phyloP scores from a whole-genome alignment of 2,113 vertebrate genomes.

The Corythoichthys haematopterus region DNA sequence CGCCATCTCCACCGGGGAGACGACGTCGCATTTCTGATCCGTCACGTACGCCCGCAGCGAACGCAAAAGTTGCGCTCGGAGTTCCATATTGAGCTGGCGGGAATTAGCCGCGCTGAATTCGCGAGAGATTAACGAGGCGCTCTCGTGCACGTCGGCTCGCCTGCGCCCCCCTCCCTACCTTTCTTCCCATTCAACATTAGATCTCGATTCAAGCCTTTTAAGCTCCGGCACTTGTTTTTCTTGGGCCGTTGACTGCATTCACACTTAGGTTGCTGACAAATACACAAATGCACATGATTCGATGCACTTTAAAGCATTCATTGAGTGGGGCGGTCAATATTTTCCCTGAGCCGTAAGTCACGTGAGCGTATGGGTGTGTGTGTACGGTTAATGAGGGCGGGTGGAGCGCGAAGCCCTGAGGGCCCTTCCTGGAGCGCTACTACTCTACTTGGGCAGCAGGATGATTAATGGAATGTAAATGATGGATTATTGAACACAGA shows the following conservation, averaged over 20 bases:
- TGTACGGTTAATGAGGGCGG: slow-evolving; percentile 40
- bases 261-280: slow-evolving; percentile 31
- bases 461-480: slow-evolving; percentile 68
- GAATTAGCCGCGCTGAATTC: slow-evolving; percentile 27
- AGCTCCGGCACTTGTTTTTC: slow-evolving; percentile 1
- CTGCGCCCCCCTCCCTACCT: slow-evolving; percentile 45
- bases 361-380: slow-evolving; percentile 10
- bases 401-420: slow-evolving; percentile 27
- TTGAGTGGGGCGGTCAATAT: slow-evolving; percentile 49
- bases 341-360: slow-evolving; percentile 46
- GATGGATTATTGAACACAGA: slow-evolving; percentile 65
- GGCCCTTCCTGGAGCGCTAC: slow-evolving; percentile 45
- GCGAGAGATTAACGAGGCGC: slow-evolving; percentile 17
- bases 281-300: slow-evolving; percentile 38
- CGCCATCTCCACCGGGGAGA: slow-evolving; percentile 12
- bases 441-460: slow-evolving; percentile 31
- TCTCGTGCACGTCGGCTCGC: slow-evolving; percentile 28
- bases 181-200: not conserved
- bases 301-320: slow-evolving; percentile 51
- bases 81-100: slow-evolving; percentile 8
- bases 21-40: slow-evolving; percentile 14
- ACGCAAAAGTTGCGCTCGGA: slow-evolving; percentile 6
- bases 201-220: slow-evolving; percentile 27
- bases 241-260: not conserved
- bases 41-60: slow-evolving; percentile 7